phyloP scores from a whole-genome alignment of 2,113 vertebrate genomes.

The Lanius ludovicianus region DNA sequence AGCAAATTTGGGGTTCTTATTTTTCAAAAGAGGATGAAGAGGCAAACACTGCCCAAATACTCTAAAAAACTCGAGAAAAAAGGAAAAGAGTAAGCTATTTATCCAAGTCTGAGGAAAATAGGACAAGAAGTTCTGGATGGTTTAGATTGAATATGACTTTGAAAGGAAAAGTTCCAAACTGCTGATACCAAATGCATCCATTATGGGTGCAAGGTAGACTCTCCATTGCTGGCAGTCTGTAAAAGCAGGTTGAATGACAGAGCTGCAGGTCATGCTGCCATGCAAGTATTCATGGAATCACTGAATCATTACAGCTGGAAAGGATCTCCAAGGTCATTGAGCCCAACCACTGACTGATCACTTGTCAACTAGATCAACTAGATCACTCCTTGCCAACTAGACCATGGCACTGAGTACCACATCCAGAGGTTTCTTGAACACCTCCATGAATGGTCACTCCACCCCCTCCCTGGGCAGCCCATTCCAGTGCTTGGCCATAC shows the following conservation, averaged over 20 bases:
- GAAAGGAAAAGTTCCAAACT: not conserved
- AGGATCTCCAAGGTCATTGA: not conserved
- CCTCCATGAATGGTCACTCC: not conserved
- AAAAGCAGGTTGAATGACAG: not conserved
- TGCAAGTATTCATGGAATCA: not conserved
- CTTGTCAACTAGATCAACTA: not conserved
- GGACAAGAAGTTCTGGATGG: not conserved
- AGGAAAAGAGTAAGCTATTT: not conserved
- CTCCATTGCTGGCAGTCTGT: not conserved
- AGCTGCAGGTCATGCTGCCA: not conserved
- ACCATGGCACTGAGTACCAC: not conserved
- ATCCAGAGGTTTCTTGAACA: not conserved
- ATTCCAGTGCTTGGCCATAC: not conserved
- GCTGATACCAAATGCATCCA: not conserved
- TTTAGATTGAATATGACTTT: too few species aligned
- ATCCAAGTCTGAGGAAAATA: not conserved
- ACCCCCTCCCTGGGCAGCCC: not conserved
- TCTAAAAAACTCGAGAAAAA: not conserved
- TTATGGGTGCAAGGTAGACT: not conserved
- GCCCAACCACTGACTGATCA: not conserved
- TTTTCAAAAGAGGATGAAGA: not conserved
- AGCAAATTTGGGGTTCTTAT: not conserved
- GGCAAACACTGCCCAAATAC: not conserved
- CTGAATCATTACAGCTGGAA: not conserved
- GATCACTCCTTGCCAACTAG: not conserved